Evolutionary conservation across 2,888 invertebrate species (phyloP).

Genomic region (Acronicta alni): DNA sequence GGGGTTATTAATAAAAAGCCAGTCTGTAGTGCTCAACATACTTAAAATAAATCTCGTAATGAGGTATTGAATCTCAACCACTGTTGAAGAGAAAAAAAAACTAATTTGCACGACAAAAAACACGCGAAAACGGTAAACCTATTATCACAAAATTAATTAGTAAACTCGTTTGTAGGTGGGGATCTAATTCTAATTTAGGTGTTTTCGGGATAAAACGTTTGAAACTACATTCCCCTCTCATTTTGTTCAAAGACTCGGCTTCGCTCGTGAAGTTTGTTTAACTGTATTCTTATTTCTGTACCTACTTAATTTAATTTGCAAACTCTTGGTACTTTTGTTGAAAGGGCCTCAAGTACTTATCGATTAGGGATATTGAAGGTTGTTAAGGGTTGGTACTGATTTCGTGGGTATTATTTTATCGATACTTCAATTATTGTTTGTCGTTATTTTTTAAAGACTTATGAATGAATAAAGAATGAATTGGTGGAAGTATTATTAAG

Average conservation of each 20-base stretch:
- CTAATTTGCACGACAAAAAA: slow-evolving; percentile 65
- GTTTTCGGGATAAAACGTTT: slow-evolving; percentile 67
- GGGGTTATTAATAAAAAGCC: too few relatives aligned
- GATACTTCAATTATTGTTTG: not conserved
- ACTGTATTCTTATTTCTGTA: slow-evolving; percentile 65
- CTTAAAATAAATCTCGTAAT: not conserved
- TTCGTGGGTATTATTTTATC: not conserved
- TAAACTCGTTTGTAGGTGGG: slow-evolving; percentile 71
- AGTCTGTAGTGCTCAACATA: too few relatives aligned
- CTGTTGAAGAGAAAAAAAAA: slow-evolving; percentile 49
- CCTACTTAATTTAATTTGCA: slow-evolving; percentile 61
- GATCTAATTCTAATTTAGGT: slow-evolving; percentile 76
- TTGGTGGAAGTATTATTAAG: too few relatives aligned
- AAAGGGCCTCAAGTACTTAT: slow-evolving; percentile 49
- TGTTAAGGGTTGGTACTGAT: slow-evolving; percentile 14
- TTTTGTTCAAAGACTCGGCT: slow-evolving; percentile 60
- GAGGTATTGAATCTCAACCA: slow-evolving; percentile 13
- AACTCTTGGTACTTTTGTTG: slow-evolving; percentile 51
- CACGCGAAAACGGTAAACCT: slow-evolving; percentile 64
- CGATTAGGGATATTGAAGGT: slow-evolving; percentile 38
- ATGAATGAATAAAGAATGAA: too few relatives aligned
- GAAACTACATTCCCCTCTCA: slow-evolving; percentile 53
- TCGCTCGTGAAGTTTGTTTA: slow-evolving; percentile 61
- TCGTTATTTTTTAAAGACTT: too few relatives aligned
- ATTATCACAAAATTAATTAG: slow-evolving; percentile 78